These are phyloP conservation scores for Gobio gobio DNA, from an alignment of 2,113 vertebrate species.

Conservation along the genomic window DNA sequence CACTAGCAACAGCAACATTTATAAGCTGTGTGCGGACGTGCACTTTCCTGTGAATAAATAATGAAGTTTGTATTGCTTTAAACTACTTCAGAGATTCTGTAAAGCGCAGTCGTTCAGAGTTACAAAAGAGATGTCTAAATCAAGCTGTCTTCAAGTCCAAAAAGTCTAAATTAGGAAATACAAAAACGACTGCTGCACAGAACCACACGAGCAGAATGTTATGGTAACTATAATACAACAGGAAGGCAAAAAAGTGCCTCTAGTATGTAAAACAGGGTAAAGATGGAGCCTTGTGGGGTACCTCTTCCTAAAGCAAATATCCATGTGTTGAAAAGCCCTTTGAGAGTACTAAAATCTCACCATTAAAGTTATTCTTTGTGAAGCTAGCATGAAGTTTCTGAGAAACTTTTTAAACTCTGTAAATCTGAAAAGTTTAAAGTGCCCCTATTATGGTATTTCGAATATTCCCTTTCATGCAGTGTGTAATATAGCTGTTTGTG, in stretches of 20 bases:
- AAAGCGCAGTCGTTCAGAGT: background rate
- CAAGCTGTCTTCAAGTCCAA: background rate
- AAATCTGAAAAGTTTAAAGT: background rate
- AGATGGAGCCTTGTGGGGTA: background rate
- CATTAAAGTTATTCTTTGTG: background rate
- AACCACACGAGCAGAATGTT: background rate
- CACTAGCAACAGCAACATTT: background rate
- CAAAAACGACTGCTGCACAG: background rate
- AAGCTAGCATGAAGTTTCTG: background rate
- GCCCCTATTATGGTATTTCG: too few species aligned
- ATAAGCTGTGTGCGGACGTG: background rate
- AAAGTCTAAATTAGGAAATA: background rate
- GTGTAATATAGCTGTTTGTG: too few species aligned
- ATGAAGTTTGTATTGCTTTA: background rate
- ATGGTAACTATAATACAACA: slow-evolving; percentile 8
- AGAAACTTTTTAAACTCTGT: background rate
- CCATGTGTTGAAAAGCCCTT: background rate
- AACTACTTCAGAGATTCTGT: slow-evolving; percentile 1
- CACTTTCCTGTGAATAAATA: background rate
- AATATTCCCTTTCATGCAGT: too few species aligned
- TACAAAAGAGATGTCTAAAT: slow-evolving; percentile 27
- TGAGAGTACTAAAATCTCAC: background rate
- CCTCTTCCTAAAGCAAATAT: slow-evolving; percentile 17
- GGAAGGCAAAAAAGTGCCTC: background rate
- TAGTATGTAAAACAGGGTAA: background rate